Evolutionary conservation across 2,797 vertebrate genomes (phyloP).

Genomic region (Sylvia borin): DNA sequence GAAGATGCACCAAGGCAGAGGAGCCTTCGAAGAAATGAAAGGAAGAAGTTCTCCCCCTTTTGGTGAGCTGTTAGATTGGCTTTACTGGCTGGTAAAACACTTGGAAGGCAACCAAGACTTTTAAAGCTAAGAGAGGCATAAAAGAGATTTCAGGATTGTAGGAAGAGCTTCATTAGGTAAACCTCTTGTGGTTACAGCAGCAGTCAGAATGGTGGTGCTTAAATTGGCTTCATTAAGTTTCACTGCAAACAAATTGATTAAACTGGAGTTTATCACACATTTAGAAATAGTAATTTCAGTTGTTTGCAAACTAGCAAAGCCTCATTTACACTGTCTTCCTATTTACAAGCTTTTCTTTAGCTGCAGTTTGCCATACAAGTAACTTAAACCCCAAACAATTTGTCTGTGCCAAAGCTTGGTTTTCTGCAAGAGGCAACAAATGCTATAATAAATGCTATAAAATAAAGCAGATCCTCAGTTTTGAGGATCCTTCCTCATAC

Average conservation of each 20-base stretch:
- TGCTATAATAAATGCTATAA: neutral
- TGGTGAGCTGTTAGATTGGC: neutral
- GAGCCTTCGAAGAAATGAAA: neutral
- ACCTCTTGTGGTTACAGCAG: neutral
- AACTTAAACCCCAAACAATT: neutral
- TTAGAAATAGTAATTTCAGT: constrained; percentile 4
- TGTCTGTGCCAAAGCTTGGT: neutral
- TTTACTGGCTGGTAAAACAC: neutral
- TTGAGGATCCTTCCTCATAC: neutral
- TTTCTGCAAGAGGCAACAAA: neutral
- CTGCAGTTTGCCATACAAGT: neutral
- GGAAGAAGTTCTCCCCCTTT: neutral
- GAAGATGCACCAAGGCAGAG: neutral
- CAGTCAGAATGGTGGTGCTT: neutral
- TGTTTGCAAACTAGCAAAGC: neutral
- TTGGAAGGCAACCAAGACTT: neutral
- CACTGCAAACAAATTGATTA: constrained; percentile 19
- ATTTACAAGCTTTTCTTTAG: neutral
- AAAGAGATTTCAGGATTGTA: neutral
- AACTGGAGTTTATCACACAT: neutral
- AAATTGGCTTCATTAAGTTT: constrained; percentile 10
- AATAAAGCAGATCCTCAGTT: neutral
- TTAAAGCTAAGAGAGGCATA: neutral
- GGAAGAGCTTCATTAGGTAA: neutral
- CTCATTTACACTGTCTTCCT: neutral